Base-by-base conservation (phyloP, 2,113 vertebrate species). In the Nansenia antarctica region DNA sequence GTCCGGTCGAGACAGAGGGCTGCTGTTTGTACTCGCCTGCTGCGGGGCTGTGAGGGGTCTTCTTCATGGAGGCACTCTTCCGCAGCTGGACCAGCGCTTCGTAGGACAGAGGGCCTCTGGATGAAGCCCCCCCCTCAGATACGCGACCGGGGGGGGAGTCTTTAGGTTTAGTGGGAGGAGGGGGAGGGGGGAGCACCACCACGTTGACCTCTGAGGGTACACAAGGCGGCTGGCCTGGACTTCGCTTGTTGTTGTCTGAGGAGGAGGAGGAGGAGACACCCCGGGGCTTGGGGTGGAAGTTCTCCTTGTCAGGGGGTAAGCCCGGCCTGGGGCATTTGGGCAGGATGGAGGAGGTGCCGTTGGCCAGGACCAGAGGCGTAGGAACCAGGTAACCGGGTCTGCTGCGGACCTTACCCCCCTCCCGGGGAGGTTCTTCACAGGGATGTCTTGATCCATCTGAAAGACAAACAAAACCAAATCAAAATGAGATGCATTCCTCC, bases 31-130 rank as follows among this genome's bases (percentile, higher is more conserved):
- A 0, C 84, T 85, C 84, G 64, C 83, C 82, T 22, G 86, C 37
- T 37, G 62, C 69, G 15, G 84, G 82, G 59, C 82, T 85, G 42
- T 82, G 64, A 62, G 86, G 79, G 1, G 80, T 83, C 73, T 87
- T 92, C 76, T 86, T 88, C 15, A 73, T 54, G 26, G 86, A 89
- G 20, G 87, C 84, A 53, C 74, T 86, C 65, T 80, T 86, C 29
- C 74, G 80, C 39, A 92, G 72, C 63, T 92, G 74, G 49, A 86
- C 79, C 11, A 92, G 85, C 3, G 86, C 86, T 0, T 91, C 90
- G 3, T 88, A 90, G 34, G 92, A 89, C 70, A 93, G 72, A 58
- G 90, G 88, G 12, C 89, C 89, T 74, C 86, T 76, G 0, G 77
- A 58, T 45, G 77, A 55, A 57, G 72, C n/a, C 53, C 29, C 20